Base-by-base conservation (phyloP, 2,113 vertebrate genomes). In the Sapajus apella region DNA sequence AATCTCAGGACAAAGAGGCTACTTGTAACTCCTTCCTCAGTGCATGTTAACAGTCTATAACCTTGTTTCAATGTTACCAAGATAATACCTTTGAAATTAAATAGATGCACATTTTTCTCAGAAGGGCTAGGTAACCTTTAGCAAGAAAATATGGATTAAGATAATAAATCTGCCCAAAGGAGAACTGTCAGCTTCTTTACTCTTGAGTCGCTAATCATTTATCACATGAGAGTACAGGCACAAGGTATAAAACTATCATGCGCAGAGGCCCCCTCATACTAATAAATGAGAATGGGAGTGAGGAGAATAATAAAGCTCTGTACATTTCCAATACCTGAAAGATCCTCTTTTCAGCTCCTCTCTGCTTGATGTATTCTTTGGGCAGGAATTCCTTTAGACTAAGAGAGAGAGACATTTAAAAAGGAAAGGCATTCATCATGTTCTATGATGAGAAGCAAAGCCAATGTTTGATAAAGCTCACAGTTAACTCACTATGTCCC, bases 361-460 rank as follows among this genome's bases (percentile, higher is more conserved):
- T 99, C 96, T 99, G 99, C 96, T 99, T 99, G 97, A 99, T 99
- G 58, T 99, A 99, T 97, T 99, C 99, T 98, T 99, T 99, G 82
- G 99, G 99, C 92, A 99, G 98, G 95, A 99, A 99, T 98, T 99
- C 99, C 96, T 99, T 99, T 64, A 99, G 98, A 95, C 99, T 99
- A 96, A 52, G 79, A 66, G 37, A 89, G 55, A 4, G 52, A 4
- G 17, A 64, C 85, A 81, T 30, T 12, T 40, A 20, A 84, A 90
- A 84, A 90, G 25, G 8, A 43, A 86, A 95, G n/a, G 20, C 45
- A 73, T 94, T 96, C 87, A 87, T 72, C 66, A 84, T 79, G 10
- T 80, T 81, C 77, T 30, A 30, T 16, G 96, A 56, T 79, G 76
- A 94, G 91, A 85, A 58, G 64, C 45, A 75, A 94, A 90, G 55